Evolutionary conservation across 1,140 invertebrate species (phyloP).

Genomic region (Luehdorfia chinensis): DNA sequence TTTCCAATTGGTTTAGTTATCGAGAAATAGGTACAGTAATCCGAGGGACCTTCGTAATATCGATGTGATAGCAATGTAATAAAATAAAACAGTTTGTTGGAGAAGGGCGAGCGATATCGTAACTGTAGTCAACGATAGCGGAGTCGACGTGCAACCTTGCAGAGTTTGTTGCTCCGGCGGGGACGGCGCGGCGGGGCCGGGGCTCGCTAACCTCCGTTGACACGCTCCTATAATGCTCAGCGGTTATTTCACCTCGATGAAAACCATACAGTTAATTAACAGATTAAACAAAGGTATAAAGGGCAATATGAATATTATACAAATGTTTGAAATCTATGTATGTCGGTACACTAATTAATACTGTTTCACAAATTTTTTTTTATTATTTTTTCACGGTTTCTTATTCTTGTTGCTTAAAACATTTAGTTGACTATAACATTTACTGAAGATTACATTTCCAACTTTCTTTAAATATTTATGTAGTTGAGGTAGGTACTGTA

Average conservation of each 20-base stretch:
- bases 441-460: too few relatives aligned
- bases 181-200: conserved; percentile 27
- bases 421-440: too few relatives aligned
- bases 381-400: too few relatives aligned
- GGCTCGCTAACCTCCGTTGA: conserved; percentile 56
- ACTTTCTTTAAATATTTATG: too few relatives aligned
- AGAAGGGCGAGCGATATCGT: conserved; percentile 73
- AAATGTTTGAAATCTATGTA: too few relatives aligned
- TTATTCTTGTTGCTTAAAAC: too few relatives aligned
- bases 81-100: conserved; percentile 70
- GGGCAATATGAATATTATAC: neutral
- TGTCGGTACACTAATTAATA: too few relatives aligned
- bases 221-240: conserved; percentile 31
- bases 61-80: conserved; percentile 66
- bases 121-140: conserved; percentile 65
- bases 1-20: neutral
- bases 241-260: conserved; percentile 8
- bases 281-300: conserved; percentile 8
- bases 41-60: conserved; percentile 60
- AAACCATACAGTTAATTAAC: conserved; percentile 7
- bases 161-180: conserved; percentile 67
- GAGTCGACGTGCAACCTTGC: conserved; percentile 67
- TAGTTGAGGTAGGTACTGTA: too few relatives aligned
- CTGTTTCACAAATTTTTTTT: too few relatives aligned
- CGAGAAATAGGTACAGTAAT: conserved; percentile 28